These are phyloP conservation scores for Etheostoma spectabile DNA, from an alignment of 2,113 vertebrate genomes.

Conservation along the genomic window DNA sequence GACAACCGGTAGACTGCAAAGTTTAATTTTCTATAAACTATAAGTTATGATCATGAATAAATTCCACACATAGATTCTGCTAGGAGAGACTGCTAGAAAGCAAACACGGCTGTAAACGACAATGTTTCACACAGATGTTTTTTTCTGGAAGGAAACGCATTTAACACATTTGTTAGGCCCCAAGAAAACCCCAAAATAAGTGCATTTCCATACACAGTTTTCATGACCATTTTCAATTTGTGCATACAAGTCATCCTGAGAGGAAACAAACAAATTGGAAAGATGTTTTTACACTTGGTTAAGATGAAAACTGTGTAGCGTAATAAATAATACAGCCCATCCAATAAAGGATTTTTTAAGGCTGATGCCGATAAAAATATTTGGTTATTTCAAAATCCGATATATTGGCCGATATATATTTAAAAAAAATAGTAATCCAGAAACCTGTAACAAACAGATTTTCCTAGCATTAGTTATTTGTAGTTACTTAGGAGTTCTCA, in stretches of 20 bases:
- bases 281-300: not conserved
- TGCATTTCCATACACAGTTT: not conserved
- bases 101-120: not conserved
- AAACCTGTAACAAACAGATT: no score
- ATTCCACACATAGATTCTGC: not conserved
- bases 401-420: no score
- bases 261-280: not conserved
- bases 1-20: not conserved
- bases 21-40: not conserved
- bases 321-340: not conserved
- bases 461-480: no score
- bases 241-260: not conserved
- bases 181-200: not conserved
- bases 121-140: slow-evolving; percentile 9
- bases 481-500: no score
- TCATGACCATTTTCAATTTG: not conserved
- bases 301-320: not conserved
- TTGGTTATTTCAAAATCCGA: no score
- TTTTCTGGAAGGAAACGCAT: not conserved
- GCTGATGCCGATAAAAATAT: no score
- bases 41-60: no score
- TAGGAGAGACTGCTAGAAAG: not conserved
- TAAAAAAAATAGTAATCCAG: no score
- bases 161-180: not conserved
- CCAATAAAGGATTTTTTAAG: no score